Evolutionary conservation across 2,797 vertebrate species (phyloP).

Genomic region (Carcharodon carcharias): DNA sequence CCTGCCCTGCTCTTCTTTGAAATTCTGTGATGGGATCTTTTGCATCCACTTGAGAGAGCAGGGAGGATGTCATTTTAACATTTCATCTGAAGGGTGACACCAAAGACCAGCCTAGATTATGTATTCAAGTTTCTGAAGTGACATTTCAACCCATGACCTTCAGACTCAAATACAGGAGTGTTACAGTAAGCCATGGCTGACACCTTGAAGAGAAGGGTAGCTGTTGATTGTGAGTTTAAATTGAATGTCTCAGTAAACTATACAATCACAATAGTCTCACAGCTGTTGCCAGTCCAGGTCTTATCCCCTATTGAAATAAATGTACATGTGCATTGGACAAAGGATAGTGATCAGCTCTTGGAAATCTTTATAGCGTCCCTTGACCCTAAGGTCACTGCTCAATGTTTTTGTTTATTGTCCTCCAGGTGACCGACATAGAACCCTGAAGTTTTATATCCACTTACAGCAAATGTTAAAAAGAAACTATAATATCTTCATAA

Average conservation of each 20-base stretch:
- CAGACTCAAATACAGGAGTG: not conserved
- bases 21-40: not conserved
- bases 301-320: not conserved
- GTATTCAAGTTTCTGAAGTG: not conserved
- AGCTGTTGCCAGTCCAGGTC: not conserved
- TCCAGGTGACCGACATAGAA: not conserved
- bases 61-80: not conserved
- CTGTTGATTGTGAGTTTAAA: not conserved
- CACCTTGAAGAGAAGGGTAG: not conserved
- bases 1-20: not conserved
- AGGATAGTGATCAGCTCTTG: not conserved
- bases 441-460: not conserved
- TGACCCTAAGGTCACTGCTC: not conserved
- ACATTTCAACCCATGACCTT: not conserved
- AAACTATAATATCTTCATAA: not conserved
- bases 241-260: not conserved
- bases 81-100: not conserved
- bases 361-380: not conserved
- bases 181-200: not conserved
- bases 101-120: not conserved
- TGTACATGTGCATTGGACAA: not conserved
- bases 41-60: not conserved
- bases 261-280: not conserved
- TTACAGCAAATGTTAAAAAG: not conserved
- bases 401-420: not conserved